Conservation (phyloP, 2,888 invertebrate species). For the Nemotelus nigrinus region DNA sequence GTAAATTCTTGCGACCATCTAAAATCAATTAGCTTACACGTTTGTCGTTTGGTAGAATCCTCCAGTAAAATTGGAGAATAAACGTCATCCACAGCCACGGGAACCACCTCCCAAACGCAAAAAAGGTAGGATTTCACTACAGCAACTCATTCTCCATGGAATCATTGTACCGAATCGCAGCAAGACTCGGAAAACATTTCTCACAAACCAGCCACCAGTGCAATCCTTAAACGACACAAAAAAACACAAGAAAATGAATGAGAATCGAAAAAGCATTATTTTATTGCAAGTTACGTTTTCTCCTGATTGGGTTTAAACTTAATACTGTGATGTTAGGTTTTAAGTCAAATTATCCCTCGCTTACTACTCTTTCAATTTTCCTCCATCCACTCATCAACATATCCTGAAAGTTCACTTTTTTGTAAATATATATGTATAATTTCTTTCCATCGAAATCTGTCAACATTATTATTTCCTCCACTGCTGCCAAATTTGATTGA, state of each 20-base stretch:
- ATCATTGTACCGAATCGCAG: too few species aligned
- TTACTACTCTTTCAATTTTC: neutral
- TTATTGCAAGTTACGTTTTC: constrained; percentile 26
- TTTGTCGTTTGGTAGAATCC: neutral
- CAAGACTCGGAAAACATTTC: neutral
- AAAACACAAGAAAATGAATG: neutral
- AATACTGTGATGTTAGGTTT: constrained; percentile 50
- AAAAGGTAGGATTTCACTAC: too few species aligned
- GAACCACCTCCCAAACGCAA: too few species aligned
- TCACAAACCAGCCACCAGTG: neutral
- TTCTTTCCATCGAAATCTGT: neutral
- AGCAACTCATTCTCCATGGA: too few species aligned
- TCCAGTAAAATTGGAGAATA: too few species aligned
- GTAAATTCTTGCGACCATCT: neutral
- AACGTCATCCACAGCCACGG: too few species aligned
- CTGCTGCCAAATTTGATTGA: neutral
- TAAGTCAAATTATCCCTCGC: constrained; percentile 33
- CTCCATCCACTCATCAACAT: constrained; percentile 18
- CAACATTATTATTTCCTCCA: neutral
- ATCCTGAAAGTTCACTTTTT: constrained; percentile 9
- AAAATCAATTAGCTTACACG: neutral
- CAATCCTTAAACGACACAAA: neutral
- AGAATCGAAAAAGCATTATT: constrained; percentile 4
- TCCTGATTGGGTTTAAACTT: constrained; percentile 45
- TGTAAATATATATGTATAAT: neutral